Evolutionary conservation across 2,113 vertebrate genomes (phyloP).

Genomic region (Anser cygnoides): DNA sequence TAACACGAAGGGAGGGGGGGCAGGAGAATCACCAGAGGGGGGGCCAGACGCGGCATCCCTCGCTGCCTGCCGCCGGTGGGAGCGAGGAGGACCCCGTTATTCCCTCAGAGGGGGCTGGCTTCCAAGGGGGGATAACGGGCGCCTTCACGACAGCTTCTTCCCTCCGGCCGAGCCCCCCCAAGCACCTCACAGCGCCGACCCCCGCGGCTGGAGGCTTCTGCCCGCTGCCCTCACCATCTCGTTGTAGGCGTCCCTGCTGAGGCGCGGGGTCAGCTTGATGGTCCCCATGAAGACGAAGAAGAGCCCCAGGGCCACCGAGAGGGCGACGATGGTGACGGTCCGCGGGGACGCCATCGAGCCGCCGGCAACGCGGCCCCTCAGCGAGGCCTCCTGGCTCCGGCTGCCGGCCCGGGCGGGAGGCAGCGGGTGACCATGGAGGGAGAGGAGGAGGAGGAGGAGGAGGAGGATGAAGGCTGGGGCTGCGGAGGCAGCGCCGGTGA

Average conservation of each 20-base stretch:
- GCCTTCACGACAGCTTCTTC: too few relatives aligned
- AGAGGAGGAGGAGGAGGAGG: neutral
- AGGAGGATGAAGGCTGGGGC: neutral
- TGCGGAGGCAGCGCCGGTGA: slow-evolving; percentile 56
- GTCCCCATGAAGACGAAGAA: slow-evolving; percentile 99
- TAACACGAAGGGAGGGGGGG: too few relatives aligned
- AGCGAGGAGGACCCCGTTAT: too few relatives aligned
- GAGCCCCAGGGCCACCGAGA: slow-evolving; percentile 92
- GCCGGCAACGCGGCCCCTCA: slow-evolving; percentile 22
- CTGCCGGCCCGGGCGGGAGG: slow-evolving; percentile 28
- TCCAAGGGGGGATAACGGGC: too few relatives aligned
- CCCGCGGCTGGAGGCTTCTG: neutral
- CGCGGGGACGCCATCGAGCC: slow-evolving; percentile 90
- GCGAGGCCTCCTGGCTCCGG: slow-evolving; percentile 38
- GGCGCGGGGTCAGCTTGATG: slow-evolving; percentile 94
- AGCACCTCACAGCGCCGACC: neutral
- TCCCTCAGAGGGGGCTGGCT: too few relatives aligned
- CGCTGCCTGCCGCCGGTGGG: too few relatives aligned
- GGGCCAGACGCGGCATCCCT: neutral
- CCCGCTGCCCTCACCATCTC: slow-evolving; percentile 90
- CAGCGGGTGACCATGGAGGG: slow-evolving; percentile 66
- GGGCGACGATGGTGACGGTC: slow-evolving; percentile 91
- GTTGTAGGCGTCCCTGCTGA: slow-evolving; percentile 95
- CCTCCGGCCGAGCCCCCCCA: neutral
- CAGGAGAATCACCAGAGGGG: neutral